Evolutionary conservation across 2,113 vertebrate species (phyloP), one percentile per base, ranked within the genome.

Genomic region (Psophia crepitans): DNA sequence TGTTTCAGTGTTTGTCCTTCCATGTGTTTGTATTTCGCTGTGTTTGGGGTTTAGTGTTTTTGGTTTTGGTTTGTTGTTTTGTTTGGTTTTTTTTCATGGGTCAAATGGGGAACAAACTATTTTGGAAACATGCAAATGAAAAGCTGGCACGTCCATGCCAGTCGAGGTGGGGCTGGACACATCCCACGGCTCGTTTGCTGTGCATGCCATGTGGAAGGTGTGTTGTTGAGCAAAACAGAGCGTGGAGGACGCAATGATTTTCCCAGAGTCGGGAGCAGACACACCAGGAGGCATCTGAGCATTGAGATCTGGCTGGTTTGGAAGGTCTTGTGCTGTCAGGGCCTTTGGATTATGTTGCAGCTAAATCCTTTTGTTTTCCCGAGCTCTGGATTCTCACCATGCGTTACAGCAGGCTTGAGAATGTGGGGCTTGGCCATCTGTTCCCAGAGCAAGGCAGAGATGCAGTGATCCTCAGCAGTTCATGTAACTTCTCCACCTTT

Each of bases 391-490:
- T n/a, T 30, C 37, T 60, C 56, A 0, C 66, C 1, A 8, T 13
- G 70, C 1, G 0, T 43, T 37, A 1, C 0, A 0, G 57, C 73
- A 43, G 56, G 63, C 32, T 39, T 16, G 51, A 39, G 35, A 49
- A 13, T 1, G 0, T 56, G 43, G 37, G 37, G 66, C 70, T 71
- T 12, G 43, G 54, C 74, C 41, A 19, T 32, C 54, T 77, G 43
- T 4, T 66, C 58, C 66, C 63, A 51, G 56, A 58, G 63, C 71
- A 57, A 32, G 66, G 63, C 30, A 30, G n/a, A 0, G 0, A 5
- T 57, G 71, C 89, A 87, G 56, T 53, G 61, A 57, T 53, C 65
- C 60, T 60, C 61, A 41, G 58, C 32, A n/a, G 15, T 4, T 78
- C 48, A 1, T 14, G 61, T 15, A 71, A 23, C 46, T 81, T 83